These are phyloP conservation scores for Stictocephala bisonia DNA, from an alignment of 2,888 invertebrate genomes.

Conservation along the genomic window DNA sequence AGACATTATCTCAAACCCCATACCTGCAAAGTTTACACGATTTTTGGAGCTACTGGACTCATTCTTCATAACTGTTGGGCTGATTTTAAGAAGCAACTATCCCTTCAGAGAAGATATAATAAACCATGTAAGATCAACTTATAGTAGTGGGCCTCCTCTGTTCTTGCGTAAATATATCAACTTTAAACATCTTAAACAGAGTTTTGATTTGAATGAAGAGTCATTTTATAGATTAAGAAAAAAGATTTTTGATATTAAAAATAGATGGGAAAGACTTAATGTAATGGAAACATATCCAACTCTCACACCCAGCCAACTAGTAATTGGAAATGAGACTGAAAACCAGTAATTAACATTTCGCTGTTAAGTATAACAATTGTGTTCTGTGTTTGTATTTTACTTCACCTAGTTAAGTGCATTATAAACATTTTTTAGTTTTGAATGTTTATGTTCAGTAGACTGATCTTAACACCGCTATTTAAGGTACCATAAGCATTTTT, in stretches of 20 bases:
- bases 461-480: no score
- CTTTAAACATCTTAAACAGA: neutral
- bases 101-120: constrained; percentile 13
- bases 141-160: neutral
- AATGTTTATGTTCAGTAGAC: no score
- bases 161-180: constrained; percentile 29
- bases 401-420: no score
- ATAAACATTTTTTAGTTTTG: no score
- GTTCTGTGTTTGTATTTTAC: no score
- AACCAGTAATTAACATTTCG: no score
- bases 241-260: constrained; percentile 16
- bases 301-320: no score
- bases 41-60: constrained; percentile 1
- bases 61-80: neutral
- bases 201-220: neutral
- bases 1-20: neutral
- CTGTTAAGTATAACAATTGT: no score
- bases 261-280: constrained; percentile 20
- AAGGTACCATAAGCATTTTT: no score
- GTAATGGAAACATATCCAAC: neutral
- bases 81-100: constrained; percentile 14
- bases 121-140: constrained; percentile 6
- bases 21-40: constrained; percentile 4
- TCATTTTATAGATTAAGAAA: neutral
- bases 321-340: no score